Conservation (phyloP, 2,888 invertebrate species). For the Yponomeuta cagnagella region DNA sequence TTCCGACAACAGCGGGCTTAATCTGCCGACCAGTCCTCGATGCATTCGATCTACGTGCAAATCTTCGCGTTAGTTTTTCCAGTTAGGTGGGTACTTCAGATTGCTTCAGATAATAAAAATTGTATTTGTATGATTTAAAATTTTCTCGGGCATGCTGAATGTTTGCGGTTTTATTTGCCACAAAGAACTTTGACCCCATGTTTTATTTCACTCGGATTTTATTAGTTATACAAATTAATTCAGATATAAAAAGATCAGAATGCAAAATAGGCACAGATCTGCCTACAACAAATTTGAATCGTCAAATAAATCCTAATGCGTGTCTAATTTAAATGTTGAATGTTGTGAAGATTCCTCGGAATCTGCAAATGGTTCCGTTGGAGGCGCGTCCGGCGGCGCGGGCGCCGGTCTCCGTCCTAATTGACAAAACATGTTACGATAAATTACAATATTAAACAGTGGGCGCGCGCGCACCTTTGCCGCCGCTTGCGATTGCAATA, state of each 20-base stretch:
- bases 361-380: not conserved
- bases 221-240: not conserved
- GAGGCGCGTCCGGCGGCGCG: not conserved
- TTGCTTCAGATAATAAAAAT: too few relatives aligned
- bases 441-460: conserved; percentile 9
- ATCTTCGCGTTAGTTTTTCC: not conserved
- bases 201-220: too few relatives aligned
- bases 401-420: not conserved
- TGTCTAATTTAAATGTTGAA: not conserved
- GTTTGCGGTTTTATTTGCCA: too few relatives aligned
- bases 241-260: not conserved
- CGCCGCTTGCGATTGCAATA: not conserved
- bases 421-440: conserved; percentile 11
- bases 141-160: too few relatives aligned
- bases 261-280: not conserved
- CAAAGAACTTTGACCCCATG: too few relatives aligned
- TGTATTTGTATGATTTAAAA: too few relatives aligned
- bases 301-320: not conserved
- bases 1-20: not conserved
- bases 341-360: conserved; percentile 1
- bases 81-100: too few relatives aligned
- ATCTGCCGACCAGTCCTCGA: not conserved
- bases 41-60: not conserved
- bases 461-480: conserved; percentile 14
- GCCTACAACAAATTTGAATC: not conserved